phyloP scores from a whole-genome alignment of 1,140 invertebrate genomes.

The Drosophila bipectinata region DNA sequence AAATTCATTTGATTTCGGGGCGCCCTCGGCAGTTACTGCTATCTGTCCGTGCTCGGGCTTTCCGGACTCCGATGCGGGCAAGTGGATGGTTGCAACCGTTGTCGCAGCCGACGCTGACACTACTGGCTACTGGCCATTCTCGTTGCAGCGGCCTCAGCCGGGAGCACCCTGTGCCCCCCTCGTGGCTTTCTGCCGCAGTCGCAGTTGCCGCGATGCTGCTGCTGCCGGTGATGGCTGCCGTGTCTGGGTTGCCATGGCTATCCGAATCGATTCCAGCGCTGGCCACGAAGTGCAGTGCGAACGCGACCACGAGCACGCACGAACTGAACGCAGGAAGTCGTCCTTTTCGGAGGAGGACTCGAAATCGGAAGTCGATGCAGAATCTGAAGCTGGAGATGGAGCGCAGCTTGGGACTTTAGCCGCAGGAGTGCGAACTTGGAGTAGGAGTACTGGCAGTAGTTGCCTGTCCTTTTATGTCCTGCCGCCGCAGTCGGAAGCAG shows the following conservation, averaged over 20 bases:
- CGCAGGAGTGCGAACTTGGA: constrained; percentile 65
- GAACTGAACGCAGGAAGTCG: constrained; percentile 53
- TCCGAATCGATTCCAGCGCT: constrained; percentile 66
- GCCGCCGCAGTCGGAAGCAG: constrained; percentile 28
- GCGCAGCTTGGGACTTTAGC: constrained; percentile 58
- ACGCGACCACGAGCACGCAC: constrained; percentile 66
- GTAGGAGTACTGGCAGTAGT: constrained; percentile 77
- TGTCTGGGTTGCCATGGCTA: constrained; percentile 60
- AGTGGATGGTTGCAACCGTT: constrained; percentile 59
- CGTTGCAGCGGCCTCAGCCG: constrained; percentile 21
- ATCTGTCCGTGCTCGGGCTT: constrained; percentile 76
- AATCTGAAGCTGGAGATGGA: constrained; percentile 1
- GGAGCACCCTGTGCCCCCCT: constrained; percentile 14
- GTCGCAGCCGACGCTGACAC: constrained; percentile 49
- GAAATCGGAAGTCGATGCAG: constrained; percentile 6
- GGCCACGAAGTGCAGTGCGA: constrained; percentile 57
- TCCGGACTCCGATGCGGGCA: constrained; percentile 37
- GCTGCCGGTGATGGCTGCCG: constrained; percentile 17
- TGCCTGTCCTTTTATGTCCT: constrained; percentile 76
- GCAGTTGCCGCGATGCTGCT: constrained; percentile 17
- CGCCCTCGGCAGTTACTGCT: constrained; percentile 77
- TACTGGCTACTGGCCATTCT: constrained; percentile 50
- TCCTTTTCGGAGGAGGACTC: constrained; percentile 1
- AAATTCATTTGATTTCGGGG: constrained; percentile 83
- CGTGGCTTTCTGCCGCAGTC: constrained; percentile 50